A percentile compares a stretch with the other conserved stretches of the same genome.
Conservation (phyloP, 2,888 invertebrate species). For the Eupithecia exiguata region DNA sequence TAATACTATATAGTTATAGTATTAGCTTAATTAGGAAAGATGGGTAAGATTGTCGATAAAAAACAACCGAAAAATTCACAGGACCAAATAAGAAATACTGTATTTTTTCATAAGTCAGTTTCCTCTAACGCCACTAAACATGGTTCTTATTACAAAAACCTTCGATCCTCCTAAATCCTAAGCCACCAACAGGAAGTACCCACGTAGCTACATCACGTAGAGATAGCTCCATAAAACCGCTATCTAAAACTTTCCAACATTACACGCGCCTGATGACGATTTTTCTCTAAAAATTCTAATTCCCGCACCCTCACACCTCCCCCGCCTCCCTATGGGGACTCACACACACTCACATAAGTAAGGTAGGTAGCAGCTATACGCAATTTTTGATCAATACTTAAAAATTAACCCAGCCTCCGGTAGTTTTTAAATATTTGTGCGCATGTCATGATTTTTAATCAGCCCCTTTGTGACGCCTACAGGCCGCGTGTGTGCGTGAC, state of each 20-base stretch:
- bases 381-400: slow-evolving; percentile 85
- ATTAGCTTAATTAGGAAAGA: too few relatives aligned
- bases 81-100: not conserved
- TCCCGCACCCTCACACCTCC: slow-evolving; percentile 64
- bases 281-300: slow-evolving; percentile 77
- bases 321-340: slow-evolving; percentile 34
- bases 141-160: not conserved
- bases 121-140: not conserved
- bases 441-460: slow-evolving; percentile 84
- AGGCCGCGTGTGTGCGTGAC: slow-evolving; percentile 41
- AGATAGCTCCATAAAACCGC: not conserved
- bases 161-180: not conserved
- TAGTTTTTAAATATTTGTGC: slow-evolving; percentile 84
- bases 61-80: too few relatives aligned
- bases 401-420: slow-evolving; percentile 82
- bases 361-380: slow-evolving; percentile 58
- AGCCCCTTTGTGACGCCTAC: slow-evolving; percentile 75
- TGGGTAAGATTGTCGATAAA: too few relatives aligned
- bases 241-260: slow-evolving; percentile 32
- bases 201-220: not conserved
- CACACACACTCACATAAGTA: slow-evolving; percentile 25
- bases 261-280: slow-evolving; percentile 71
- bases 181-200: not conserved
- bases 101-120: not conserved
- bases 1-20: too few relatives aligned